Conservation (phyloP, 2,113 vertebrate species). For the Glaucomys volans region DNA sequence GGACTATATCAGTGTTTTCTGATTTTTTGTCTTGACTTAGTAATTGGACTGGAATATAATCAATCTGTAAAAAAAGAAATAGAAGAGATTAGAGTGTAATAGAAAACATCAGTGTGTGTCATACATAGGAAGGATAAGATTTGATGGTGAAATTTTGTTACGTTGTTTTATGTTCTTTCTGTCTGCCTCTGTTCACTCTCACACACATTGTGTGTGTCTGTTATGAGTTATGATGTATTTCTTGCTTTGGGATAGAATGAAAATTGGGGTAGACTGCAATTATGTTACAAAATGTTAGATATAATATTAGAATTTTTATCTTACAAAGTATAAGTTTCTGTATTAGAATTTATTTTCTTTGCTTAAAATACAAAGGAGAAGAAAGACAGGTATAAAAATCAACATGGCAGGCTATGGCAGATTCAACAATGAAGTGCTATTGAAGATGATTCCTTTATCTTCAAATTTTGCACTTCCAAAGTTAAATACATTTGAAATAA, state of each 20-base stretch:
- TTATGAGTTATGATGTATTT: conserved; percentile 24
- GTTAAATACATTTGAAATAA: conserved; percentile 55
- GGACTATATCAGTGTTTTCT: not conserved
- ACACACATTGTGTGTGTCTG: not conserved
- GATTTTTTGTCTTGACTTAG: conserved; percentile 3
- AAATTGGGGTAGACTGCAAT: conserved; percentile 40
- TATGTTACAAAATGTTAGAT: not conserved
- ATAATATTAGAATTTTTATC: not conserved
- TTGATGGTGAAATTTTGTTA: conserved; percentile 27
- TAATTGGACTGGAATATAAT: not conserved
- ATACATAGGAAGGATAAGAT: no score
- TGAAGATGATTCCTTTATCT: not conserved
- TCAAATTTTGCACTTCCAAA: not conserved
- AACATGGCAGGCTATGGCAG: not conserved
- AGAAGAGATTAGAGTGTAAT: conserved; percentile 12
- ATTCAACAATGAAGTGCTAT: not conserved
- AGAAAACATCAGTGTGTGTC: conserved; percentile 18
- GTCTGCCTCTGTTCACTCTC: not conserved
- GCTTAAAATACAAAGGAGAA: not conserved
- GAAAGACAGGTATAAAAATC: conserved; percentile 6
- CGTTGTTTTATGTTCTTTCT: not conserved
- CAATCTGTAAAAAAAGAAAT: not conserved
- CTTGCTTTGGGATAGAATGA: conserved; percentile 3
- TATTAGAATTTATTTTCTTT: not conserved
- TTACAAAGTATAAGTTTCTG: not conserved